Evolutionary conservation across 2,797 vertebrate species (phyloP), one percentile per base, ranked within the genome.

Genomic region (Coregonus ussuriensis): DNA sequence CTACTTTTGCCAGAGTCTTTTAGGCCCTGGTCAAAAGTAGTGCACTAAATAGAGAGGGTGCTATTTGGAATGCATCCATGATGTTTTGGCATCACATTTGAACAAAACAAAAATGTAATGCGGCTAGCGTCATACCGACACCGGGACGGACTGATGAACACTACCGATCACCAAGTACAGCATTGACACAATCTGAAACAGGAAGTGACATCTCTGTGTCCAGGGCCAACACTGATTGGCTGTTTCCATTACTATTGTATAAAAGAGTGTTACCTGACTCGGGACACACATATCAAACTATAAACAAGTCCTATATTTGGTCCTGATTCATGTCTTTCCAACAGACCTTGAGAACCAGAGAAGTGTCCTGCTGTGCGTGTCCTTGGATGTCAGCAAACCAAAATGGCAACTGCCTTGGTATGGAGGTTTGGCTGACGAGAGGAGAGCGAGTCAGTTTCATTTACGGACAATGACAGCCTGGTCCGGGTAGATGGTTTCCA

Each of bases 51-150:
- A 18, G 2, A 16, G 5, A 18, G 16, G 53, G 53, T 18, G 18
- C 4, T 18, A 56, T 56, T 56, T 56, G 53, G 53, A 6, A 56
- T 56, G 53, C 18, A 56, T 0, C 1, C 53, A 16, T 16, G 76
- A 75, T 74, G 70, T 82, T 75, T 77, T 79, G 75, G 77, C 80
- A 77, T 69, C 82, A 85, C 78, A 78, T 86, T 83, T 54, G 25
- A 77, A 74, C 62, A 4, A 31, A 35, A 56, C 16, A 56, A 56
- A 56, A 74, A 78, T 78, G 59, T 82, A 75, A 82, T 74, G 81
- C 80, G 77, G 53, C 53, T 56, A n/a, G 73, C 83, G 72, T 72
- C 18, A 82, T 69, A 73, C 75, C 68, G 80, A 82, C 71, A 73
- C 76, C 65, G 82, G 75, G 74, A 74, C 69, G 65, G 71, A 76